These are phyloP conservation scores for Apamea anceps DNA, from an alignment of 2,888 invertebrate species.

Conservation along the genomic window DNA sequence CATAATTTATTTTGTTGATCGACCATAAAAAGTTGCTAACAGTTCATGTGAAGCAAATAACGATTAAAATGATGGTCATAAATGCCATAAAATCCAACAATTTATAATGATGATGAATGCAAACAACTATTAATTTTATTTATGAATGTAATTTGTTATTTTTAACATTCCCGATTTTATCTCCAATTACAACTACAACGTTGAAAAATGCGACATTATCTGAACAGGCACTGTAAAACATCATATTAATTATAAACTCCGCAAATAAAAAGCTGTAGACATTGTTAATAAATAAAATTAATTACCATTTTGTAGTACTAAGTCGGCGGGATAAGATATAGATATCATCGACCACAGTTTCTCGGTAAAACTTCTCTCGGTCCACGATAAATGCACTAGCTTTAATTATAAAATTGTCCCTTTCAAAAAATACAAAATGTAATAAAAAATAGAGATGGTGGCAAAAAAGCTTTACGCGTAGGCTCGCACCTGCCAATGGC, in stretches of 20 bases:
- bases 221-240: constrained; percentile 55
- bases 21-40: constrained; percentile 36
- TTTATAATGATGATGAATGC: constrained; percentile 52
- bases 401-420: constrained; percentile 89
- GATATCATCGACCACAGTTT: constrained; percentile 80
- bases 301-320: constrained; percentile 76
- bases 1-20: constrained; percentile 29
- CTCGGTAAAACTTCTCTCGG: constrained; percentile 78
- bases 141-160: constrained; percentile 49
- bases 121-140: constrained; percentile 41
- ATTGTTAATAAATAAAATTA: constrained; percentile 73
- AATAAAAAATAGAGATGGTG: constrained; percentile 77
- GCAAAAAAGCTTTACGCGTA: constrained; percentile 83
- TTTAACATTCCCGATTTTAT: constrained; percentile 42
- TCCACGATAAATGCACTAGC: constrained; percentile 81
- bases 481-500: constrained; percentile 89
- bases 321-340: constrained; percentile 74
- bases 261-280: constrained; percentile 56
- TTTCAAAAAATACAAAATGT: constrained; percentile 79
- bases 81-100: constrained; percentile 41
- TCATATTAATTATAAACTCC: constrained; percentile 64
- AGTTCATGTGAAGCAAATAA: constrained; percentile 23
- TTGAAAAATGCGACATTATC: constrained; percentile 59
- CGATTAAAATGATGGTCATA: constrained; percentile 29
- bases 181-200: constrained; percentile 44